phyloP scores from a whole-genome alignment of 2,888 invertebrate species.

The Cephus runcator region DNA sequence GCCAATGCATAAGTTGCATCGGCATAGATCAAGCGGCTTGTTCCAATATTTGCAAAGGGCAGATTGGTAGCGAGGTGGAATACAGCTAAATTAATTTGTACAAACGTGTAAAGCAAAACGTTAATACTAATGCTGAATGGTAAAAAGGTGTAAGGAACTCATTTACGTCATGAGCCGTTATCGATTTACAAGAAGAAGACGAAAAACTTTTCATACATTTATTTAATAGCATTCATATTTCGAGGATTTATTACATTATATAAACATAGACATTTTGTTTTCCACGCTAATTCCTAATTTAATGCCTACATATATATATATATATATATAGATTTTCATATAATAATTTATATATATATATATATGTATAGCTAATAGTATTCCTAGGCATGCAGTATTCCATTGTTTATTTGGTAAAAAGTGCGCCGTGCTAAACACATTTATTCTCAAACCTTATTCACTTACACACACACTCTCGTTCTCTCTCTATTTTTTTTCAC shows the following conservation, averaged over 20 bases:
- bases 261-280: constrained; percentile 54
- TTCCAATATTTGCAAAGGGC: no score
- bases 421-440: constrained; percentile 39
- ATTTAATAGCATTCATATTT: constrained; percentile 49
- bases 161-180: not conserved
- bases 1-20: no score
- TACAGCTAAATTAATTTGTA: no score
- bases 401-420: constrained; percentile 50
- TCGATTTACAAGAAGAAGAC: not conserved
- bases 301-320: constrained; percentile 24
- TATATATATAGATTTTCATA: constrained; percentile 14
- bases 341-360: constrained; percentile 25
- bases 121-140: no score
- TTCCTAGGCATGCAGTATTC: constrained; percentile 49
- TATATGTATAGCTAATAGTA: constrained; percentile 32
- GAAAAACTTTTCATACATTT: constrained; percentile 43
- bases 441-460: constrained; percentile 20
- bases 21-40: no score
- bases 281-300: constrained; percentile 43
- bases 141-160: no score
- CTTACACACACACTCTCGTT: not conserved
- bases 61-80: no score
- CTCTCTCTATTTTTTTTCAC: not conserved
- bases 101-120: no score
- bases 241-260: constrained; percentile 54